Conservation (phyloP, 2,797 vertebrate species). For the Parambassis ranga region DNA sequence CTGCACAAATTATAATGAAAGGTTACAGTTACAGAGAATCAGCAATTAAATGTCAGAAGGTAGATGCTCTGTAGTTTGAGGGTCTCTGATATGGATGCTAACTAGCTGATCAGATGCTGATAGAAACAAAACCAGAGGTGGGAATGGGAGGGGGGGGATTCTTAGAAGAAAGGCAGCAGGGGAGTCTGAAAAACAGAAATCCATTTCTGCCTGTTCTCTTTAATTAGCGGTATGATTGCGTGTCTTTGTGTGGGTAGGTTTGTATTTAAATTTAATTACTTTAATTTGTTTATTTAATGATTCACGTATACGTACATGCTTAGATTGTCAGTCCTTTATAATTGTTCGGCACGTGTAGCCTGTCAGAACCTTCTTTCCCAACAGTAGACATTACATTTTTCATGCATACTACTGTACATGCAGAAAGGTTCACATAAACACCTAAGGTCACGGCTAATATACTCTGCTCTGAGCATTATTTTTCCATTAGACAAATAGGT, state of each 20-base stretch:
- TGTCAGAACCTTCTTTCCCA: neutral
- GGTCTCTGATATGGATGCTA: conserved; percentile 31
- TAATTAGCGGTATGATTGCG: conserved; percentile 1
- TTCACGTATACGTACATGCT: neutral
- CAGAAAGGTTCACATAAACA: neutral
- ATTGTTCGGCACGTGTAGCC: neutral
- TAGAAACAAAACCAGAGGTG: neutral
- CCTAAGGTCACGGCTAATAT: conserved; percentile 8
- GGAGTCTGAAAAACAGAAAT: conserved; percentile 28
- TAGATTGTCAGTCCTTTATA: neutral
- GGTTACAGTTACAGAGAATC: conserved; percentile 57
- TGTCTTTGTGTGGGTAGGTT: neutral
- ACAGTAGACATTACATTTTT: neutral
- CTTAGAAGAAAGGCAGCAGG: conserved; percentile 26
- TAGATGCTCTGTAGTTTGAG: conserved; percentile 15
- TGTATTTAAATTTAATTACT: too few relatives aligned
- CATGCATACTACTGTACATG: neutral
- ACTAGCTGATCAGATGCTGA: conserved; percentile 35
- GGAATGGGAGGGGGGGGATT: conserved; percentile 4
- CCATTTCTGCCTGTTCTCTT: neutral
- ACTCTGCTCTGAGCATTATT: conserved; percentile 25
- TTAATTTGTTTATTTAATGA: too few relatives aligned
- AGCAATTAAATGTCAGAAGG: conserved; percentile 56
- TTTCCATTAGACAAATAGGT: conserved; percentile 17
- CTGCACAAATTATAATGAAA: conserved; percentile 45